These are phyloP conservation scores for Metridium senile DNA, from an alignment of 92 coral and sea anemone species.

Conservation along the genomic window DNA sequence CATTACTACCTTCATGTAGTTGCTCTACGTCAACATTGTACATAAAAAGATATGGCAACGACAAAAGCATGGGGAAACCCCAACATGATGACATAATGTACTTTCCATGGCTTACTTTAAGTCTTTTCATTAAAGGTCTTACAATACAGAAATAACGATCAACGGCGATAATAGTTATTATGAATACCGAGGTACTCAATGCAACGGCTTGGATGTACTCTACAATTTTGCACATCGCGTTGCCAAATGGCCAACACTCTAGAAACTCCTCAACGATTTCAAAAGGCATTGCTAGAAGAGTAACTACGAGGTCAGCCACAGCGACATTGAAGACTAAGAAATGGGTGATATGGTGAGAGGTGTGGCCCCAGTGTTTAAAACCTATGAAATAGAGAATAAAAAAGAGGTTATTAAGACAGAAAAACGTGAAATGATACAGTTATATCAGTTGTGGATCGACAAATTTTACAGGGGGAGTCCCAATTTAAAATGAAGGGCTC, in stretches of 20 bases:
- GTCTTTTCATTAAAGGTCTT: conserved; percentile 48
- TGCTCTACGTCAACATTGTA: conserved; percentile 17
- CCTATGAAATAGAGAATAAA: no score
- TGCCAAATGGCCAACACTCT: conserved; percentile 57
- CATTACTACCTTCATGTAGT: conserved; percentile 2
- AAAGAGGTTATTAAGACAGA: no score
- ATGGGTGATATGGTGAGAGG: conserved; percentile 27
- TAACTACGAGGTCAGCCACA: conserved; percentile 48
- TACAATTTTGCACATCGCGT: conserved; percentile 44
- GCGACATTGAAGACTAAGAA: conserved; percentile 37
- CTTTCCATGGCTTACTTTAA: conserved; percentile 41
- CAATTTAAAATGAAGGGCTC: no score
- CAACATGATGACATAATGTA: conserved; percentile 59
- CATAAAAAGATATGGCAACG: conserved; percentile 50
- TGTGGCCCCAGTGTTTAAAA: conserved; percentile 30
- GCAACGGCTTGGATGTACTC: conserved; percentile 63
- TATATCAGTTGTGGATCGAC: no score
- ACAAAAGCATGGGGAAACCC: conserved; percentile 40
- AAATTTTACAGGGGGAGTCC: no score
- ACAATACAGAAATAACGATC: conserved; percentile 70
- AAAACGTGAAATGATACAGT: no score
- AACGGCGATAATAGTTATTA: conserved; percentile 67
- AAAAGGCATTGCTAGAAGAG: conserved; percentile 40
- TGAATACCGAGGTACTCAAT: conserved; percentile 51
- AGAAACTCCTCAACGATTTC: conserved; percentile 39